Conservation (phyloP, 1,140 invertebrate genomes). For the Dendrolimus kikuchii region DNA sequence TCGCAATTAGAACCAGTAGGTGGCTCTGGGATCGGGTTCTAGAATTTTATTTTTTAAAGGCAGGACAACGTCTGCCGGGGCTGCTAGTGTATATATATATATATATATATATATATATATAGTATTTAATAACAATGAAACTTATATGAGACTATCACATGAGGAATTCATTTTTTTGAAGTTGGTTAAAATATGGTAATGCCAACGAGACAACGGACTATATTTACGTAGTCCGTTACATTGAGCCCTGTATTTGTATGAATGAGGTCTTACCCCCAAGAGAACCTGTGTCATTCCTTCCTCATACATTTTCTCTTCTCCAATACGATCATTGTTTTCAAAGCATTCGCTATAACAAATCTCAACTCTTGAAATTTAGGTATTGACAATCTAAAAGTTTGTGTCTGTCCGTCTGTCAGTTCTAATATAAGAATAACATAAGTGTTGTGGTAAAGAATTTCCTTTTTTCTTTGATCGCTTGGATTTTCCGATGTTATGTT, state of each 20-base stretch:
- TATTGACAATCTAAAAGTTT: slow-evolving; percentile 37
- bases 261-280: slow-evolving; percentile 6
- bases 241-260: background rate
- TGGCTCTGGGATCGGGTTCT: too few relatives aligned
- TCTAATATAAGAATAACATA: slow-evolving; percentile 36
- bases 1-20: too few relatives aligned
- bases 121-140: too few relatives aligned
- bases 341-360: slow-evolving; percentile 40
- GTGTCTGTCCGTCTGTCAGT: slow-evolving; percentile 38
- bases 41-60: too few relatives aligned
- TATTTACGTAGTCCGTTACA: background rate
- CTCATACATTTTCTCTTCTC: slow-evolving; percentile 58
- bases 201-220: background rate
- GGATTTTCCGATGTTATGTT: slow-evolving; percentile 28
- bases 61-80: too few relatives aligned
- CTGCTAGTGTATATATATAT: too few relatives aligned
- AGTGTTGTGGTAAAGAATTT: slow-evolving; percentile 34
- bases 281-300: slow-evolving; percentile 29
- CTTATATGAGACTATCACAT: too few relatives aligned
- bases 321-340: slow-evolving; percentile 53
- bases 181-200: background rate
- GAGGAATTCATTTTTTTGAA: background rate
- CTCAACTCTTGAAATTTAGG: slow-evolving; percentile 50
- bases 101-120: too few relatives aligned
- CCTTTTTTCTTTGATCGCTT: slow-evolving; percentile 20